Evolutionary conservation across 92 coral and sea anemone genomes (phyloP).

Genomic region (Nematostella vectensis): DNA sequence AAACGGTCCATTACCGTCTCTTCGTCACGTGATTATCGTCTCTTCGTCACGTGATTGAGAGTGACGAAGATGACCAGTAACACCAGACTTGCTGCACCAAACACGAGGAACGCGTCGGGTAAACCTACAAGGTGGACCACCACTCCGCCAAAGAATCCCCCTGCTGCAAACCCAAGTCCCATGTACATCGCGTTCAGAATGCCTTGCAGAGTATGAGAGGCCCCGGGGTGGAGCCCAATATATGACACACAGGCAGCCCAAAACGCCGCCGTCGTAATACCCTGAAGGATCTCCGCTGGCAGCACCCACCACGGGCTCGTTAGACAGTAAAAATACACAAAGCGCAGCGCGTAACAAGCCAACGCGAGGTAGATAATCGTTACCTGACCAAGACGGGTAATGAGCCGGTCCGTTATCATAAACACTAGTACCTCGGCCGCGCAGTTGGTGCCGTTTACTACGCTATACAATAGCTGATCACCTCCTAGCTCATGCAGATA

Average conservation of each 20-base stretch:
- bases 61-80: conserved; percentile 37
- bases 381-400: conserved; percentile 61
- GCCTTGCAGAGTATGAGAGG: conserved; percentile 80
- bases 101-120: conserved; percentile 68
- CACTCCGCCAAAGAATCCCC: conserved; percentile 86
- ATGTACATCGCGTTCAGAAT: conserved; percentile 84
- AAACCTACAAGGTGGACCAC: conserved; percentile 70
- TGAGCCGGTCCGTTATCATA: conserved; percentile 64
- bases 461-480: conserved; percentile 75
- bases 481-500: conserved; percentile 94
- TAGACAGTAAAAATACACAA: conserved; percentile 60
- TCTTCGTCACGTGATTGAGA: conserved; percentile 41
- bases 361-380: conserved; percentile 76
- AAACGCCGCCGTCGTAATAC: conserved; percentile 93
- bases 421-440: conserved; percentile 77
- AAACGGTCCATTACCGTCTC: too few species aligned
- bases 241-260: conserved; percentile 97
- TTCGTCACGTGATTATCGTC: too few species aligned
- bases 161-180: conserved; percentile 95
- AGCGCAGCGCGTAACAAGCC: conserved; percentile 68
- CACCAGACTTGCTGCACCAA: conserved; percentile 49
- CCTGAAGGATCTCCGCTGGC: conserved; percentile 89
- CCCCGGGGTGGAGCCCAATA: conserved; percentile 84
- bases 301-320: conserved; percentile 89
- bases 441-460: conserved; percentile 79